Conservation (phyloP, 2,113 vertebrate genomes). For the Apistogramma diplotaenia region DNA sequence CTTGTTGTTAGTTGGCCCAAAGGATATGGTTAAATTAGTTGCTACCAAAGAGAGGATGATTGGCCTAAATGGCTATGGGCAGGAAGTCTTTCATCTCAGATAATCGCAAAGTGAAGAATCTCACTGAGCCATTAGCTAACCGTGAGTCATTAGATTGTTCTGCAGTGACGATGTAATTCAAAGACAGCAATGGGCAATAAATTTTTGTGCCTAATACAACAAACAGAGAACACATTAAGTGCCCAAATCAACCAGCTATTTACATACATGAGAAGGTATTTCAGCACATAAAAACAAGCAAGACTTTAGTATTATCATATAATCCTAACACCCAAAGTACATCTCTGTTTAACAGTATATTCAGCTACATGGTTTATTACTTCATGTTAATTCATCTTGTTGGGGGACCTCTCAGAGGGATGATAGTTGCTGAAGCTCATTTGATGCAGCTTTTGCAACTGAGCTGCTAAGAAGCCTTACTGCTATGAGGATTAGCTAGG, state of each 20-base stretch:
- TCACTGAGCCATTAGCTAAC: not conserved
- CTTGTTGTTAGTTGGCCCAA: conserved; percentile 41
- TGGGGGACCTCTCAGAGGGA: conserved; percentile 24
- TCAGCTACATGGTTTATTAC: not conserved
- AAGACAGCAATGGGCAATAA: not conserved
- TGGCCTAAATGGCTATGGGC: not conserved
- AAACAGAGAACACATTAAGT: not conserved
- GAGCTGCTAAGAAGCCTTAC: conserved; percentile 31
- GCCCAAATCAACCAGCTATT: not conserved
- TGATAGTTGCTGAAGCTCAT: conserved; percentile 27
- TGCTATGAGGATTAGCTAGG: conserved; percentile 39
- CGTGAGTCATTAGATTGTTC: conserved; percentile 5
- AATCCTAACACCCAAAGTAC: not conserved
- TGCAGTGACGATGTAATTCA: not conserved
- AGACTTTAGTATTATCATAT: not conserved
- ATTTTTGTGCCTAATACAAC: not conserved
- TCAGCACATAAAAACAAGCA: not conserved
- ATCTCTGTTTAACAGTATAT: not conserved
- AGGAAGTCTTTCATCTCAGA: conserved; percentile 33
- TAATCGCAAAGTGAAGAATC: conserved; percentile 20
- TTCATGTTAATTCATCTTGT: conserved; percentile 3
- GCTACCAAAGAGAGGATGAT: conserved; percentile 19
- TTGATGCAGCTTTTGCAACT: conserved; percentile 31
- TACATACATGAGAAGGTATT: not conserved
- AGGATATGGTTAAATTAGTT: conserved; percentile 34